phyloP scores from a whole-genome alignment of 2,888 invertebrate species.

The Caenorhabditis sp. region DNA sequence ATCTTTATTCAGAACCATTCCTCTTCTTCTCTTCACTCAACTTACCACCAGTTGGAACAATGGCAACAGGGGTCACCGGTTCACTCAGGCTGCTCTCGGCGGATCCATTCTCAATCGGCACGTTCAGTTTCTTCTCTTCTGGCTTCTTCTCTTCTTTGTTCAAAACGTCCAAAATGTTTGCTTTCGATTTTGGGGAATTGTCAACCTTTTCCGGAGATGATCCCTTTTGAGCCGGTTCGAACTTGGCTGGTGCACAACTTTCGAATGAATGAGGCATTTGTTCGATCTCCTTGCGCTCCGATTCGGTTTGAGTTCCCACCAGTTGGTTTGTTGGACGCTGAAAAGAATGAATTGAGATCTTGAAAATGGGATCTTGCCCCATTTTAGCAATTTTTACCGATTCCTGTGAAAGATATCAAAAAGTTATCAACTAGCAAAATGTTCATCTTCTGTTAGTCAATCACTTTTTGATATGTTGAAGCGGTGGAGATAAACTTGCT shows the following conservation, averaged over 20 bases:
- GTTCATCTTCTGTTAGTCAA: too few relatives aligned
- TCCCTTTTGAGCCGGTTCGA: constrained; percentile 22
- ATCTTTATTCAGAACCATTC: neutral
- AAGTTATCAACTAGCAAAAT: too few relatives aligned
- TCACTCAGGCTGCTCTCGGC: constrained; percentile 9
- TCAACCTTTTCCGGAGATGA: neutral
- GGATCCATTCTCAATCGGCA: constrained; percentile 1
- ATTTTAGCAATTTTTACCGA: neutral
- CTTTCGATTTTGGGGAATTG: neutral
- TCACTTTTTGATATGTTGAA: too few relatives aligned
- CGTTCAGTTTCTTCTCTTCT: neutral
- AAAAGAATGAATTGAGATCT: neutral
- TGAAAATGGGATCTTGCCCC: neutral
- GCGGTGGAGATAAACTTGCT: too few relatives aligned
- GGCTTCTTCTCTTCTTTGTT: neutral
- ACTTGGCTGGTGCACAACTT: neutral
- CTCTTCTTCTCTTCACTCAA: neutral
- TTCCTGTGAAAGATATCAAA: too few relatives aligned
- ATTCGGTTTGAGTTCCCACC: constrained; percentile 32
- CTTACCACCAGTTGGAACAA: constrained; percentile 1
- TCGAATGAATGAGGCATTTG: constrained; percentile 37
- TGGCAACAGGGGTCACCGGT: neutral
- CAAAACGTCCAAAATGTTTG: neutral
- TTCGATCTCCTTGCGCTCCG: constrained; percentile 35
- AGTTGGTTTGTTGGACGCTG: constrained; percentile 26